Evolutionary conservation across 2,797 vertebrate genomes (phyloP).

Genomic region (Periparus ater): DNA sequence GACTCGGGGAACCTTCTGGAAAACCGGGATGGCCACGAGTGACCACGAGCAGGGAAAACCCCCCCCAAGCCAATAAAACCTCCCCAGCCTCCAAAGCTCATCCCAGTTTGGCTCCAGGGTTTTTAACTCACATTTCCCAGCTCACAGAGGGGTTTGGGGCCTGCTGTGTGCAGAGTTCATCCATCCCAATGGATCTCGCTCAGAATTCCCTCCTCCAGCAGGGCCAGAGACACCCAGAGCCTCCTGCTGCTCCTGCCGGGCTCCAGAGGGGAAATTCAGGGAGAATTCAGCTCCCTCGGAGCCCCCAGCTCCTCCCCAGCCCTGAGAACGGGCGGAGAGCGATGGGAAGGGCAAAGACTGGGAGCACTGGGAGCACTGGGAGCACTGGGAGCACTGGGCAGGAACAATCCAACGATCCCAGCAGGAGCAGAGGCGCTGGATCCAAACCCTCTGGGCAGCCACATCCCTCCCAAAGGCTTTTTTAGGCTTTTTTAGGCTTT

Average conservation of each 20-base stretch:
- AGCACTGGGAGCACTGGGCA: neutral
- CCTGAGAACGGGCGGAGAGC: rapidly evolving
- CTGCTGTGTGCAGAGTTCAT: neutral
- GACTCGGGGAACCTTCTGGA: rapidly evolving
- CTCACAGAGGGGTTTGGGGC: neutral
- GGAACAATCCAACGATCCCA: neutral
- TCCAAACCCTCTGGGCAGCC: neutral
- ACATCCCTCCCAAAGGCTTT: neutral
- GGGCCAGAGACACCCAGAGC: neutral
- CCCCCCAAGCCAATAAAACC: neutral
- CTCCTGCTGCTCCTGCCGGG: neutral
- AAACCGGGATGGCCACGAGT: neutral
- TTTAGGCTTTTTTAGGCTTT: too few relatives aligned
- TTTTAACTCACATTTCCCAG: neutral
- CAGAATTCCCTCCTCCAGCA: neutral
- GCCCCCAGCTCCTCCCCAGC: neutral
- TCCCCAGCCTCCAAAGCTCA: neutral
- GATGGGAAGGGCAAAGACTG: rapidly evolving
- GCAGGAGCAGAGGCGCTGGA: rapidly evolving
- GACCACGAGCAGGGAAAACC: neutral
- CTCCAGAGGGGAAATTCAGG: neutral
- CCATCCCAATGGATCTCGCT: rapidly evolving
- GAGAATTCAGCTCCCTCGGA: neutral
- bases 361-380: neutral
- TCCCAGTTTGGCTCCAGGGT: neutral